Evolutionary conservation across 1,140 invertebrate species (phyloP).

Genomic region (Agraylea sexmaculata): DNA sequence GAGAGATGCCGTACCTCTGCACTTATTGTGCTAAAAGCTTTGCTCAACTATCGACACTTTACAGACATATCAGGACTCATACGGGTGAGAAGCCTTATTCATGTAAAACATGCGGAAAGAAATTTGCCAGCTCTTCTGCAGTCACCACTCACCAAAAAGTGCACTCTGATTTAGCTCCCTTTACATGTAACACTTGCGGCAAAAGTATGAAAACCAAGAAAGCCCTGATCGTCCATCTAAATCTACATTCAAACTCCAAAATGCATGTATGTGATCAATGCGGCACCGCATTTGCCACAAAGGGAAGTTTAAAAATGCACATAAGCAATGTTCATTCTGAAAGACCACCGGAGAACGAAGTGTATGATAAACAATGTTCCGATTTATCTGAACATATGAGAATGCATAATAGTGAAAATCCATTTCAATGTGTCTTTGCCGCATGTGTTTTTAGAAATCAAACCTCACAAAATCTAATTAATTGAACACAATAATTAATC

Average conservation of each 20-base stretch:
- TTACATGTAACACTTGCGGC: constrained; percentile 55
- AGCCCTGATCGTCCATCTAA: constrained; percentile 33
- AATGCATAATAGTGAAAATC: constrained; percentile 57
- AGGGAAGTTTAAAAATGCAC: constrained; percentile 29
- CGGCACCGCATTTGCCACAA: constrained; percentile 47
- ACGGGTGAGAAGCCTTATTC: constrained; percentile 58
- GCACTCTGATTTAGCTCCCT: constrained; percentile 52
- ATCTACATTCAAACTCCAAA: constrained; percentile 31
- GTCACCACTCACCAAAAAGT: constrained; percentile 42
- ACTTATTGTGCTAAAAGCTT: constrained; percentile 11
- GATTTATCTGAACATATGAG: constrained; percentile 59
- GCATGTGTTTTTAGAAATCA: constrained; percentile 28
- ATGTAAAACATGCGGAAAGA: constrained; percentile 50
- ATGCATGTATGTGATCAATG: constrained; percentile 50
- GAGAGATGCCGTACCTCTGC: constrained; percentile 17
- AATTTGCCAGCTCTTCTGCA: constrained; percentile 37
- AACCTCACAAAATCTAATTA: too few relatives aligned
- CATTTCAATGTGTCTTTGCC: constrained; percentile 50
- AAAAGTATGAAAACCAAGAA: constrained; percentile 43
- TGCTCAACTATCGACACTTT: constrained; percentile 12
- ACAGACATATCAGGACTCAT: constrained; percentile 53
- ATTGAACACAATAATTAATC: too few relatives aligned
- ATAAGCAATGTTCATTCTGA: constrained; percentile 16
- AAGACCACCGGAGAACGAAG: constrained; percentile 25
- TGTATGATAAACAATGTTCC: constrained; percentile 42